These are phyloP conservation scores for Drosophila neotestacea DNA, from an alignment of 2,888 invertebrate species.

Conservation along the genomic window DNA sequence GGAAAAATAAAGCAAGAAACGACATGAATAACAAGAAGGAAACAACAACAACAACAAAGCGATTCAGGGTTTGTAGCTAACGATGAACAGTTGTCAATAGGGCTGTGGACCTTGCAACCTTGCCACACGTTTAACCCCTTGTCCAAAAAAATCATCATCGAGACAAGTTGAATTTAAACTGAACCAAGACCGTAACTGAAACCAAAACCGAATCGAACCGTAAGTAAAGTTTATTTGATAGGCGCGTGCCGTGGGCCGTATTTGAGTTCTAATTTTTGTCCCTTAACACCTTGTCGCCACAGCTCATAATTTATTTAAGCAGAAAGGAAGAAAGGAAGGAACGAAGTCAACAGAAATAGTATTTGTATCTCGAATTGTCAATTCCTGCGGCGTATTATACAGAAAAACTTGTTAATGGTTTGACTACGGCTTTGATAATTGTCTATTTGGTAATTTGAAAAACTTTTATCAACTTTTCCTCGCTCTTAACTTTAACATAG, in stretches of 20 bases:
- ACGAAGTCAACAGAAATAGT: constrained; percentile 17
- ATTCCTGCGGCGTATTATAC: constrained; percentile 47
- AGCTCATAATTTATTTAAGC: constrained; percentile 65
- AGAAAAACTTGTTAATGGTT: constrained; percentile 37
- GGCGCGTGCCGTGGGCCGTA: constrained; percentile 63
- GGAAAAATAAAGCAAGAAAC: constrained; percentile 23
- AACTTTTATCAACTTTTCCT: constrained; percentile 7
- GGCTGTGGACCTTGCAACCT: neutral
- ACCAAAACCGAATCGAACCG: constrained; percentile 25
- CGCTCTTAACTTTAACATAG: neutral
- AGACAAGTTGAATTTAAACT: neutral
- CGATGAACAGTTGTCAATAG: constrained; percentile 53
- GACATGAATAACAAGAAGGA: constrained; percentile 8
- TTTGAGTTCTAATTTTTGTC: constrained; percentile 49
- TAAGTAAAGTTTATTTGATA: constrained; percentile 73
- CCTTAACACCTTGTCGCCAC: constrained; percentile 54
- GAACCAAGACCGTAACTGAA: neutral
- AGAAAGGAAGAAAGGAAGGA: constrained; percentile 15
- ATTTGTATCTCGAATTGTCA: constrained; percentile 46
- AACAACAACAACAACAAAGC: neutral
- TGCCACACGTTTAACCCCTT: constrained; percentile 23
- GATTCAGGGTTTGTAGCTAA: constrained; percentile 42
- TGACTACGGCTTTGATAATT: constrained; percentile 8
- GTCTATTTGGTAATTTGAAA: constrained; percentile 40
- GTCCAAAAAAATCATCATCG: neutral